Conservation (phyloP, 2,797 vertebrate genomes). For the Gallinago nigripennis region DNA sequence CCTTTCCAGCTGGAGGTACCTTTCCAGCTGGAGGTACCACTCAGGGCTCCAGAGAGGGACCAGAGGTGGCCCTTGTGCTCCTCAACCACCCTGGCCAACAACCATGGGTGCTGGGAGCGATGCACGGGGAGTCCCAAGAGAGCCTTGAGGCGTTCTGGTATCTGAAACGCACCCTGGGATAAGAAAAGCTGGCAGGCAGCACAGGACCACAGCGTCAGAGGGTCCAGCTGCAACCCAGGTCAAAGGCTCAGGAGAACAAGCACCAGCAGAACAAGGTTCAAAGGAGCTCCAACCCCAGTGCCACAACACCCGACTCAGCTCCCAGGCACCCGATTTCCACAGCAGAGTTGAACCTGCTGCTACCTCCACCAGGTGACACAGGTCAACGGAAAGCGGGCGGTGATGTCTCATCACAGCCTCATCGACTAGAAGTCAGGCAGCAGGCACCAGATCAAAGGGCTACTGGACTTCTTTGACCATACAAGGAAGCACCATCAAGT, state of each 20-base stretch:
- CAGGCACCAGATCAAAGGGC: not conserved
- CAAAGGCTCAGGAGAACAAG: not conserved
- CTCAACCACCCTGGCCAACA: not conserved
- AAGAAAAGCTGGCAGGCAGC: not conserved
- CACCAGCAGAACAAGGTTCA: not conserved
- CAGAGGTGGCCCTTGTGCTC: not conserved
- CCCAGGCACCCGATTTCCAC: not conserved
- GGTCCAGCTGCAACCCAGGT: not conserved
- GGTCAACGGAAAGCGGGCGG: not conserved
- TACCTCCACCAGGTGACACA: not conserved
- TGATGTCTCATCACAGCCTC: not conserved
- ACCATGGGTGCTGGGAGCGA: rapidly evolving
- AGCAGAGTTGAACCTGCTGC: not conserved
- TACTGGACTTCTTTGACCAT: not conserved
- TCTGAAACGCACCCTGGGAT: not conserved
- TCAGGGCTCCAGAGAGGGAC: not conserved
- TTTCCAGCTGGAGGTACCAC: not conserved
- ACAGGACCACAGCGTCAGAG: not conserved
- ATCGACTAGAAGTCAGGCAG: not conserved
- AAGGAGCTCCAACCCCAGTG: not conserved
- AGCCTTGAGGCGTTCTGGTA: not conserved
- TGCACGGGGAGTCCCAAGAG: not conserved
- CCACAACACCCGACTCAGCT: not conserved
- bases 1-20: not conserved
- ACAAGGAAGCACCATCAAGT: not conserved